Conservation (phyloP, 2,888 invertebrate genomes). For the Leptodirus hochenwartii region DNA sequence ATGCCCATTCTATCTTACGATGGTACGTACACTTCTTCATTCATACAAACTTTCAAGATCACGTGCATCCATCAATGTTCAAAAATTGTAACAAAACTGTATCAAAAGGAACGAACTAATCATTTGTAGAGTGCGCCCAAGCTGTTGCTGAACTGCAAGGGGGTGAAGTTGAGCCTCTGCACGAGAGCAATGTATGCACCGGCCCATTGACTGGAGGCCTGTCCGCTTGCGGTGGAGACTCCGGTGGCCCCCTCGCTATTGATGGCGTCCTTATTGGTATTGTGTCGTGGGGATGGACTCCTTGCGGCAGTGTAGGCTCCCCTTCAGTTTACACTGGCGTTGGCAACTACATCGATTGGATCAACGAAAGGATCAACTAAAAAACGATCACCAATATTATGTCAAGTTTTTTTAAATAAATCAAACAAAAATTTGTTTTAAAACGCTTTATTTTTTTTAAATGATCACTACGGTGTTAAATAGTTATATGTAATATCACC, state of each 20-base stretch:
- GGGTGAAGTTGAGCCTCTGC: constrained; percentile 24
- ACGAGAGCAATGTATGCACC: constrained; percentile 32
- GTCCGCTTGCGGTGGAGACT: constrained; percentile 35
- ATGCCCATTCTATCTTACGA: constrained; percentile 8
- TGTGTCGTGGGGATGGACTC: constrained; percentile 34
- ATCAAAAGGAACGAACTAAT: too few species aligned
- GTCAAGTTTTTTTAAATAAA: too few species aligned
- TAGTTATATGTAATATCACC: too few species aligned
- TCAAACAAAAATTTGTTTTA: too few species aligned
- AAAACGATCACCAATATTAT: too few species aligned
- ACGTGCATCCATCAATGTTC: constrained; percentile 6
- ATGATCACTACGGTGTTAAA: too few species aligned
- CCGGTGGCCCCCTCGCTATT: constrained; percentile 35
- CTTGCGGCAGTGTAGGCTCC: constrained; percentile 32
- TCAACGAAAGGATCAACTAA: constrained; percentile 14
- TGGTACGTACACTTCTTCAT: too few species aligned
- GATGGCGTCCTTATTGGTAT: constrained; percentile 24
- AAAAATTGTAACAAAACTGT: constrained; percentile 7
- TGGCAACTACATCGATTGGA: constrained; percentile 30
- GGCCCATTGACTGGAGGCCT: constrained; percentile 29
- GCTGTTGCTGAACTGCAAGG: constrained; percentile 24
- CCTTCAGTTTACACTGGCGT: constrained; percentile 35
- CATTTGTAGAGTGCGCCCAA: constrained; percentile 26
- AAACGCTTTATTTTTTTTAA: too few species aligned
- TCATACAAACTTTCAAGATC: constrained; percentile 5